Conservation (phyloP, 2,888 invertebrate genomes). For the Invenusta paracnida region DNA sequence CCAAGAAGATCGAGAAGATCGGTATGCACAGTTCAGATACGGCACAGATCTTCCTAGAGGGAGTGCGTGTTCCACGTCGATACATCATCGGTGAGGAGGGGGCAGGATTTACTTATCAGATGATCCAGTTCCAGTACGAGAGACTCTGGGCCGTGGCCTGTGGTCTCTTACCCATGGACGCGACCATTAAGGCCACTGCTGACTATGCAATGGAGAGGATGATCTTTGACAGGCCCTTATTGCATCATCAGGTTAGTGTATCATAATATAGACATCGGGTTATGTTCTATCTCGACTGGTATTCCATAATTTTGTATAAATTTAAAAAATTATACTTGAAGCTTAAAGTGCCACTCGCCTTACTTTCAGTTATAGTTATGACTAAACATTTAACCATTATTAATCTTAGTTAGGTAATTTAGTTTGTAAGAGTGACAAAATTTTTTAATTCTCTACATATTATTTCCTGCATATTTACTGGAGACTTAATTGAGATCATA, state of each 20-base stretch:
- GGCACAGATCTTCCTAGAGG: conserved; percentile 64
- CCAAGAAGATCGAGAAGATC: conserved; percentile 62
- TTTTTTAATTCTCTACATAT: too few species aligned
- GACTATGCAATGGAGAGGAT: conserved; percentile 63
- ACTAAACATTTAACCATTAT: too few species aligned
- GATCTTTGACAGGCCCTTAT: conserved; percentile 62
- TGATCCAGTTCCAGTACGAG: conserved; percentile 65
- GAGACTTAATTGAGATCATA: too few species aligned
- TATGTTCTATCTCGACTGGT: too few species aligned
- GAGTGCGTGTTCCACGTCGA: conserved; percentile 63
- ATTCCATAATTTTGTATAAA: too few species aligned
- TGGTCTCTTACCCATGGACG: conserved; percentile 57
- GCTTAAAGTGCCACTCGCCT: too few species aligned
- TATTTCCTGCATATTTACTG: too few species aligned
- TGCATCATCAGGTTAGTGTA: conserved; percentile 57
- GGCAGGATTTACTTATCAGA: conserved; percentile 64
- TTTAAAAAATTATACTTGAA: too few species aligned
- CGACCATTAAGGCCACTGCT: conserved; percentile 61
- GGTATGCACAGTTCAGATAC: conserved; percentile 64
- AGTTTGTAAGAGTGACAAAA: too few species aligned
- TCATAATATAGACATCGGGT: too few species aligned
- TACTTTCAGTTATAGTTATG: too few species aligned
- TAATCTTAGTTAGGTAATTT: too few species aligned
- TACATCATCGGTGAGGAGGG: conserved; percentile 64
- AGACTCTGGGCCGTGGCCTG: conserved; percentile 60